Base-by-base conservation (phyloP, 2,888 invertebrate species). In the Liodrosophila aerea region DNA sequence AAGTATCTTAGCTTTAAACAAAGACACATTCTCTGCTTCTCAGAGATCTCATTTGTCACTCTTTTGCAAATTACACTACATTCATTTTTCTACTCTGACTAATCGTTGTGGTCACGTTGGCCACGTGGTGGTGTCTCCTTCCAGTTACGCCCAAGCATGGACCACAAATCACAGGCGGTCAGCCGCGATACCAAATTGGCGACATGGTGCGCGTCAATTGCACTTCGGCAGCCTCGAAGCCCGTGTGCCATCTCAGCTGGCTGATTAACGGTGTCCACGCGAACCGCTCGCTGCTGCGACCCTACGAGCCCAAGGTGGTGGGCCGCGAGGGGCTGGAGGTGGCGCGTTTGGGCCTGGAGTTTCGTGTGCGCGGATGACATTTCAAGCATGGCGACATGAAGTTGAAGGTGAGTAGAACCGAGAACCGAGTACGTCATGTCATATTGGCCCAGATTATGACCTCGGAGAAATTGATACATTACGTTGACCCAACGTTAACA, bases 371-470 rank as follows among this genome's bases (percentile, higher is more conserved):
- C 84, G 92, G 92, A 76, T 94, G 94, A 90, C 95, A 96, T 91
- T 96, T 96, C 92, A 93, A 93, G 88, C 92, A 93, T 85, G 95
- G 96, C 87, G 95, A 96, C 91, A 92, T 97, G 91, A 96, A 96
- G 91, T 92, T 96, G 85, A 96, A 96, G 92, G 93, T 93, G 80
- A 87, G 89, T 86, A 61, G 53, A 57, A 44, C 44, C 37, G 12
- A 27, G 9, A 1, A 11, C 50, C 29, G 13, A 12, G 16, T 9
- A 0, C 40, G 15, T 15, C 18, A 8, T 12, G 57, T n/a, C n/a
- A n/a, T 46, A 51, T 59, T 37, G 41, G 45, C 60, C 62, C 78
- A 71, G 82, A 78, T 80, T 78, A 78, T 57, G 5, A 15, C 4
- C 4, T 22, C 15, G 1, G 1, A 1, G 60, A 66, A 73, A 78